Evolutionary conservation across 2,113 vertebrate genomes (phyloP), one percentile per base, ranked within the genome.

Genomic region (Chlorodrepanis virens): DNA sequence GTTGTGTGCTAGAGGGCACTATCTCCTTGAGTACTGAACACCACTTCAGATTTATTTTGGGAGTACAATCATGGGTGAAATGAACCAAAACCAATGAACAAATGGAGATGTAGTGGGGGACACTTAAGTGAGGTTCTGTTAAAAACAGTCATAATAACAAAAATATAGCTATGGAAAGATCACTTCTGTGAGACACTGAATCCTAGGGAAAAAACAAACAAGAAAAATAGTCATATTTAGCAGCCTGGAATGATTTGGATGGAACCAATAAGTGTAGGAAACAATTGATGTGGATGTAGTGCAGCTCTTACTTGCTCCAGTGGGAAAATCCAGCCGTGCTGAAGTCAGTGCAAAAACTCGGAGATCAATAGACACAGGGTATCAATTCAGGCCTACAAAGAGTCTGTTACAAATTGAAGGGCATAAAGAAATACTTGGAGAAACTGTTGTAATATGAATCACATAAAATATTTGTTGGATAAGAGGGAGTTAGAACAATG

Each of bases 1-100:
- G 40, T 83, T 94, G 56, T 94, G 28, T 90, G 85, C 74, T 93
- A 96, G 90, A 92, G 91, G 94, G 94, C 93, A 95, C 89, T 90
- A 89, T 91, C 85, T 95, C 78, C 93, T 96, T 85, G 85, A 96
- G 83, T 97, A 69, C 42, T 72, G 84, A 68, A 56, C 72, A 63
- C 63, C 21, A 45, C 78, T 87, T 71, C n/a, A 57, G 61, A 20
- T 89, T 94, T 90, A 29, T 84, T 96, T 94, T 39, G 68, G 81
- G 22, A 83, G 14, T 68, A 78, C 45, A 77, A 6, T 83, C 68
- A 56, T 47, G 14, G 68, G 42, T 93, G 65, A 86, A 91, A 85
- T 85, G 27, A 94, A 80, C 31, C 3, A 4, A 91, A 93, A 37
- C 35, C 86, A 71, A 29, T 59, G 87, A 90, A 79, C 56, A 87